Percentiles rank a stretch among this genome's conserved stretches.
Conservation (phyloP, 2,113 vertebrate species). For the Sitta europaea region DNA sequence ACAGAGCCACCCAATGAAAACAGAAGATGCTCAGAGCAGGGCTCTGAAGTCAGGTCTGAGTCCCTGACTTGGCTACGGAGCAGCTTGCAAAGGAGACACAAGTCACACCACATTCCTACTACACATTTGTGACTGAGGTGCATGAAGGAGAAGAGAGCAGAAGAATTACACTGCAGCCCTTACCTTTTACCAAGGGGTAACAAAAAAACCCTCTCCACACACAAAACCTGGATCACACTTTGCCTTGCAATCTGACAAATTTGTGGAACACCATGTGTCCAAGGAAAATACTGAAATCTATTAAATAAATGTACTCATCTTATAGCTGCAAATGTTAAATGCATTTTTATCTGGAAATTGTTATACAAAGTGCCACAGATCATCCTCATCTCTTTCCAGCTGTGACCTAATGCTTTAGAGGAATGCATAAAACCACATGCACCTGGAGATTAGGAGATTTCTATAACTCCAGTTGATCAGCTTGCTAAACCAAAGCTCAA, state of each 20-base stretch:
- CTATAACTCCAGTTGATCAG: not conserved
- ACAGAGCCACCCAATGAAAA: not conserved
- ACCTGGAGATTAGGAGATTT: not conserved
- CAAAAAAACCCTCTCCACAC: not conserved
- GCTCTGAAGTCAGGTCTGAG: not conserved
- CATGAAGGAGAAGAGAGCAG: not conserved
- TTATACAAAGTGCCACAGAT: not conserved
- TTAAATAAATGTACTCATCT: not conserved
- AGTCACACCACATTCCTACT: not conserved
- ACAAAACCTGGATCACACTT: not conserved
- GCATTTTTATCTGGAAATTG: not conserved
- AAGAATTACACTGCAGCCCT: not conserved
- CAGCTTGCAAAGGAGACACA: not conserved
- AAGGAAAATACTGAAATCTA: not conserved
- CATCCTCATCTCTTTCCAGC: conserved; percentile 19
- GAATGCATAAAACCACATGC: not conserved
- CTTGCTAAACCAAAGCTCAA: not conserved
- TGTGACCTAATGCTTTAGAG: conserved; percentile 1
- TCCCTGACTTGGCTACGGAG: not conserved
- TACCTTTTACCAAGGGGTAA: not conserved
- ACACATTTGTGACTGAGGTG: not conserved
- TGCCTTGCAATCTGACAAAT: not conserved
- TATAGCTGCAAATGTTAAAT: not conserved
- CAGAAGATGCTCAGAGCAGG: not conserved
- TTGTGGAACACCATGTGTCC: not conserved